Conservation (phyloP, 2,888 invertebrate species). For the Pandemis heparana region DNA sequence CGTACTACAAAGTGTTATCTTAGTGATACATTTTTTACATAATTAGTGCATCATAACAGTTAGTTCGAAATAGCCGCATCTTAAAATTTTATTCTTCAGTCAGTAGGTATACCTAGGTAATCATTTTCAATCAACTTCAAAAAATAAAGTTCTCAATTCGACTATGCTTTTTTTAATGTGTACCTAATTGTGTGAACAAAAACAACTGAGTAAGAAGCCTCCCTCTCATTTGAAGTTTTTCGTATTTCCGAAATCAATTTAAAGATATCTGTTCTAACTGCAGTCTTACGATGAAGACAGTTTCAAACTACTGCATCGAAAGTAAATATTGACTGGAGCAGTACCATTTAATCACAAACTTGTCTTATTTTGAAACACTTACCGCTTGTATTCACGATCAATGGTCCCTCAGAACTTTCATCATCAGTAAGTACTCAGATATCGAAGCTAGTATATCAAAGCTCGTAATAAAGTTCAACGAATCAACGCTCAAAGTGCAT, state of each 20-base stretch:
- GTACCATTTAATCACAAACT: conserved; percentile 2
- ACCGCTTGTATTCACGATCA: conserved; percentile 3
- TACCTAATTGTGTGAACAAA: no score
- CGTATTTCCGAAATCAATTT: neutral
- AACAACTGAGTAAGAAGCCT: neutral
- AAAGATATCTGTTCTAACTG: neutral
- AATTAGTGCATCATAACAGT: neutral
- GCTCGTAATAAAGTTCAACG: conserved; percentile 82
- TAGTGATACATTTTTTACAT: neutral
- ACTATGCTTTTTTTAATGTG: no score
- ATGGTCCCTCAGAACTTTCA: conserved; percentile 32
- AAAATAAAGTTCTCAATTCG: no score
- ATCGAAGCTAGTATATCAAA: conserved; percentile 74
- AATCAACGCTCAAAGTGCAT: conserved; percentile 85
- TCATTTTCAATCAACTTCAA: no score
- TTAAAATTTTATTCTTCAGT: no score
- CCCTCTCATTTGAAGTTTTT: no score
- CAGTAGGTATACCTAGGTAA: no score
- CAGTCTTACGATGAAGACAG: neutral
- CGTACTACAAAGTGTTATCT: conserved; percentile 5
- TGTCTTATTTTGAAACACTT: conserved; percentile 2
- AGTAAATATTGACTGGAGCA: neutral
- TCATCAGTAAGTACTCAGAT: conserved; percentile 45
- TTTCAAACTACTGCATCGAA: neutral
- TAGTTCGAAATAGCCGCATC: neutral